phyloP scores from a whole-genome alignment of 2,113 vertebrate genomes.

The Microcebus ravelobensis region DNA sequence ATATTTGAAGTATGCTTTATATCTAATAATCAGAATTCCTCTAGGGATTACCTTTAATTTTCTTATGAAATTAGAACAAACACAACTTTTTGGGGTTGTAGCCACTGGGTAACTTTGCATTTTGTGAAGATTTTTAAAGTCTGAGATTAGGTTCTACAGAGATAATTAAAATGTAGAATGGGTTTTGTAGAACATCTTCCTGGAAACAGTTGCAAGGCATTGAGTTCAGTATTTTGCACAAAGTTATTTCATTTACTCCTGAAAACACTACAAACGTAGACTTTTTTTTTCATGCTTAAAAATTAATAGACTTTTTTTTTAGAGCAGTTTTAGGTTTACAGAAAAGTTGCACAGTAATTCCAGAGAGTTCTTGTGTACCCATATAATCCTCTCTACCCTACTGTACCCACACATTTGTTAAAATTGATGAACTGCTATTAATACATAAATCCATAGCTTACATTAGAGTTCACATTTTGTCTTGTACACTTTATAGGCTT shows the following conservation, averaged over 20 bases:
- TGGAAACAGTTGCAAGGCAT: neutral
- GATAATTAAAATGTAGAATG: neutral
- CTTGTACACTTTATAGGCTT: neutral
- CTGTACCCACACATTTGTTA: neutral
- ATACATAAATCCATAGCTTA: neutral
- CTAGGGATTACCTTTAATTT: slow-evolving; percentile 14
- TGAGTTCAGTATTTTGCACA: neutral
- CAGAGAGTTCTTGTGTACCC: neutral
- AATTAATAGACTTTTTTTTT: neutral
- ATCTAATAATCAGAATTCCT: neutral
- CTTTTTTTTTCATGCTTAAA: neutral
- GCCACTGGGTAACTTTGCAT: neutral
- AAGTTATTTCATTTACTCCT: neutral
- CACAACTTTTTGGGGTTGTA: neutral
- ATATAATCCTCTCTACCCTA: neutral
- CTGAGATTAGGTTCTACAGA: neutral
- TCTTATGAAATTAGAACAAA: neutral
- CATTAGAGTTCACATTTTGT: neutral
- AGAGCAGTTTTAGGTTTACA: neutral
- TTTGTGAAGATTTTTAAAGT: slow-evolving; percentile 36
- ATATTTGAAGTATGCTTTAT: slow-evolving; percentile 29
- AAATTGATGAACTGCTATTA: neutral
- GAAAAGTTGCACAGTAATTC: neutral
- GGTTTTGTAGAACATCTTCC: neutral
- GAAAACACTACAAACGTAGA: neutral